phyloP scores from a whole-genome alignment of 2,888 invertebrate species.

The Anoplius nigerrimus region DNA sequence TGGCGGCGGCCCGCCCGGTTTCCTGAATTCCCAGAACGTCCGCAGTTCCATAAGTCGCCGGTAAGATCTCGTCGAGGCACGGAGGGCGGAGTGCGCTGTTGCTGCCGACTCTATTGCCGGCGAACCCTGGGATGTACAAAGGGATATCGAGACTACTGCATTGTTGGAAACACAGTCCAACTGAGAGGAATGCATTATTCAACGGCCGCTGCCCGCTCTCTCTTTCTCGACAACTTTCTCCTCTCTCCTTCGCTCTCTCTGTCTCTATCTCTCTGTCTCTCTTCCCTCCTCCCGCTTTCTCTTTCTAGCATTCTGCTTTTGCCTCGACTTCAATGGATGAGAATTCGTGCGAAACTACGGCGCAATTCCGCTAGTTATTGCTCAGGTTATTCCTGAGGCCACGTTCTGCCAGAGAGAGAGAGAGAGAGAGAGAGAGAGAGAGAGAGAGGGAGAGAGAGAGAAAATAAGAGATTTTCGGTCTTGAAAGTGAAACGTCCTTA shows the following conservation, averaged over 20 bases:
- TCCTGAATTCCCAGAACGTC: too few species aligned
- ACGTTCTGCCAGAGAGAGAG: not conserved
- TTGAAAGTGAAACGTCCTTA: not conserved
- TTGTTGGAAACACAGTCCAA: slow-evolving; percentile 3
- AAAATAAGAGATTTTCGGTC: not conserved
- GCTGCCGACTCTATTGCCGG: too few species aligned
- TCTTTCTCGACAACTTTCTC: not conserved
- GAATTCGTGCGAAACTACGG: slow-evolving; percentile 3
- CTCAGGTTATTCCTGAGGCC: not conserved
- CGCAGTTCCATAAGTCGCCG: too few species aligned
- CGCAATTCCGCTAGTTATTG: slow-evolving; percentile 1
- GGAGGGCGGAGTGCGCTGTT: too few species aligned
- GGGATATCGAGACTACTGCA: slow-evolving; percentile 8
- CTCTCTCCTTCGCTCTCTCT: not conserved
- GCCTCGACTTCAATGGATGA: too few species aligned
- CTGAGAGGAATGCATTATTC: slow-evolving; percentile 13
- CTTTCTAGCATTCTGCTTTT: slow-evolving; percentile 6
- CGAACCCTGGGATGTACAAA: slow-evolving; percentile 1
- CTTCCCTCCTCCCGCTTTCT: not conserved
- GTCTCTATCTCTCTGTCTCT: slow-evolving; percentile 10
- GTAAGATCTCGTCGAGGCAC: too few species aligned
- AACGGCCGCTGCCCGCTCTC: slow-evolving; percentile 1
- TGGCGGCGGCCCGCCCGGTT: too few species aligned
- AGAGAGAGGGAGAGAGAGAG: not conserved
- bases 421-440: not conserved